These are phyloP conservation scores for Hemicrepidius hirtus DNA, from an alignment of 2,888 invertebrate genomes.

Conservation along the genomic window DNA sequence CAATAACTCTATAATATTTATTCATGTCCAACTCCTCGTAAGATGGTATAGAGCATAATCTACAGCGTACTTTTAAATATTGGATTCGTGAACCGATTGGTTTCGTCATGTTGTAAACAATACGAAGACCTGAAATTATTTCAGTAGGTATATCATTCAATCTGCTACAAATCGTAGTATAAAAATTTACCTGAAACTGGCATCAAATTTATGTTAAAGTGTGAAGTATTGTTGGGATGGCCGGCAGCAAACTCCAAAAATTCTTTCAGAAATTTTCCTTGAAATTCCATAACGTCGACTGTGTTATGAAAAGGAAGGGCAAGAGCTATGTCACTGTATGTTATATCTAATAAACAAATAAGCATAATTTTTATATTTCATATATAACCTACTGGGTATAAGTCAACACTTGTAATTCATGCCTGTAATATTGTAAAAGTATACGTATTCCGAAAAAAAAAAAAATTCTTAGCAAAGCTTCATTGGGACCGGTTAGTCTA, in stretches of 20 bases:
- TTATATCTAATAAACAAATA: slow-evolving; percentile 81
- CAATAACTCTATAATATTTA: slow-evolving; percentile 76
- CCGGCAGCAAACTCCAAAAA: slow-evolving; percentile 76
- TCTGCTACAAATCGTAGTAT: background rate
- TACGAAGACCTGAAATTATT: slow-evolving; percentile 74
- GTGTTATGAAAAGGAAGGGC: slow-evolving; percentile 86
- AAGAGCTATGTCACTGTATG: slow-evolving; percentile 80
- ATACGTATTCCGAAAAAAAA: no score
- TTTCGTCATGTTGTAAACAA: slow-evolving; percentile 77
- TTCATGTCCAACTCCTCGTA: slow-evolving; percentile 77
- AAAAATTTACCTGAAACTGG: slow-evolving; percentile 77
- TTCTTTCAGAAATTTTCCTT: slow-evolving; percentile 51
- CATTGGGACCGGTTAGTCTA: no score
- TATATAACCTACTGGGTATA: no score
- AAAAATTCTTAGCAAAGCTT: no score
- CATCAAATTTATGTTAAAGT: slow-evolving; percentile 69
- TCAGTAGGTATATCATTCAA: background rate
- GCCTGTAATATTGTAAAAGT: no score
- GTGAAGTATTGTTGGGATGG: slow-evolving; percentile 66
- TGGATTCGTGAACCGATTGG: slow-evolving; percentile 77
- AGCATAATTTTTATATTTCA: background rate
- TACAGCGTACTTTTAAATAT: slow-evolving; percentile 76
- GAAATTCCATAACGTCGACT: slow-evolving; percentile 72
- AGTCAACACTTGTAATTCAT: no score
- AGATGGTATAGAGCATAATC: slow-evolving; percentile 78